phyloP scores from a whole-genome alignment of 2,113 vertebrate genomes.

The Phycodurus eques region DNA sequence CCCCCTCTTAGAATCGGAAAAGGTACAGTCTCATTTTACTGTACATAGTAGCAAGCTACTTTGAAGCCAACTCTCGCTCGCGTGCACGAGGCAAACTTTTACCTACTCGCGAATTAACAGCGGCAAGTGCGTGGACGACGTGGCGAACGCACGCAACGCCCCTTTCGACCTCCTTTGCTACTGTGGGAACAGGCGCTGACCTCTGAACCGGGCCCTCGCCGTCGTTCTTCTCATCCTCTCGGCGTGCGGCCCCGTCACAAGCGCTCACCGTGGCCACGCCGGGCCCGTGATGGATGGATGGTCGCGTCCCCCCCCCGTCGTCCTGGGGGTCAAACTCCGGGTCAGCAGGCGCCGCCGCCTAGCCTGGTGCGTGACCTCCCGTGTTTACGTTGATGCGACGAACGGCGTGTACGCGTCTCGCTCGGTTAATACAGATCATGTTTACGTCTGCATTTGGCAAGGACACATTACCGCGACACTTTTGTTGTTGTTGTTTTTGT shows the following conservation, averaged over 20 bases:
- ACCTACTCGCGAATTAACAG: too few species aligned
- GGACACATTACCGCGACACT: not conserved
- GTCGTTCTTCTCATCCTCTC: slow-evolving; percentile 37
- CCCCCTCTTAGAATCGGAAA: not conserved
- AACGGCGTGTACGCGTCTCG: not conserved
- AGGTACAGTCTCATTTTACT: not conserved
- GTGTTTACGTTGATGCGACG: slow-evolving; percentile 14
- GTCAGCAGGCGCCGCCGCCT: slow-evolving; percentile 22
- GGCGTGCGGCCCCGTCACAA: slow-evolving; percentile 45
- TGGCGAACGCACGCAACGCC: slow-evolving; percentile 62
- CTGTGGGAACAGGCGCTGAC: slow-evolving; percentile 63
- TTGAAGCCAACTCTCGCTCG: too few species aligned
- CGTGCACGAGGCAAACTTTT: too few species aligned
- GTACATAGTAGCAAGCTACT: too few species aligned
- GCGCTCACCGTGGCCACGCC: slow-evolving; percentile 62
- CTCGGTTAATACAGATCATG: not conserved
- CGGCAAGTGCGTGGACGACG: slow-evolving; percentile 34
- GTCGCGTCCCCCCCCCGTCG: slow-evolving; percentile 7
- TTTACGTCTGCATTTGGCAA: not conserved
- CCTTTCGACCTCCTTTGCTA: slow-evolving; percentile 33
- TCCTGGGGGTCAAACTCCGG: slow-evolving; percentile 37
- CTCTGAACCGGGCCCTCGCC: slow-evolving; percentile 52
- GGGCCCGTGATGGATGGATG: slow-evolving; percentile 64
- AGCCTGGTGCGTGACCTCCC: slow-evolving; percentile 27
- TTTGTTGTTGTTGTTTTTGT: too few species aligned